Percentiles rank a stretch among this genome's conserved stretches.
Conservation (phyloP, 2,888 invertebrate genomes). For the Crocallis elinguaria region DNA sequence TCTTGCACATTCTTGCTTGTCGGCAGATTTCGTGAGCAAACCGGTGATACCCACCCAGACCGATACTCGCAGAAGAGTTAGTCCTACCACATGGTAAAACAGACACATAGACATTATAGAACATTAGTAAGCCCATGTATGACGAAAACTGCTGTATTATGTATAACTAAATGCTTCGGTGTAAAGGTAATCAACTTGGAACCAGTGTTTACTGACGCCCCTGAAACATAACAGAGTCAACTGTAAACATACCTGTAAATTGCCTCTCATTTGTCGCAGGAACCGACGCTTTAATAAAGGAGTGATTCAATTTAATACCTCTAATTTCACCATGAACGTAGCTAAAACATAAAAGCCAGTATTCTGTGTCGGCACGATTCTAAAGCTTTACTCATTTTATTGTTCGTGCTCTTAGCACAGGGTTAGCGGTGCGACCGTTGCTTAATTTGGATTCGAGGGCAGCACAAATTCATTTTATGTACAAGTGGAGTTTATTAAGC, state of each 20-base stretch:
- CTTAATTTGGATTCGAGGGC: slow-evolving; percentile 53
- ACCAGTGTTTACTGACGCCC: slow-evolving; percentile 11
- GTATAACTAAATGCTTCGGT: neutral
- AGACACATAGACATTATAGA: no score
- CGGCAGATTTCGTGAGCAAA: no score
- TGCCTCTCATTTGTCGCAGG: slow-evolving; percentile 15
- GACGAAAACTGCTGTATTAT: no score
- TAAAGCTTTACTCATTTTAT: slow-evolving; percentile 54
- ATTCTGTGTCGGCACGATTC: slow-evolving; percentile 34
- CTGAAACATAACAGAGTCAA: slow-evolving; percentile 15
- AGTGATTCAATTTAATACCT: slow-evolving; percentile 27
- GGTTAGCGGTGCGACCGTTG: slow-evolving; percentile 43
- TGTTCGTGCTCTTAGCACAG: slow-evolving; percentile 54
- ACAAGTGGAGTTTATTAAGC: slow-evolving; percentile 44
- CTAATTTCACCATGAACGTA: slow-evolving; percentile 31
- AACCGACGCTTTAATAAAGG: slow-evolving; percentile 16
- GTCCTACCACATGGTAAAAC: no score
- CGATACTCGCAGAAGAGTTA: no score
- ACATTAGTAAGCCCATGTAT: no score
- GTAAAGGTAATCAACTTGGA: slow-evolving; percentile 13
- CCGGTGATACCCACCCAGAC: no score
- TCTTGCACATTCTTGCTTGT: no score
- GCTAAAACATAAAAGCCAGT: slow-evolving; percentile 31
- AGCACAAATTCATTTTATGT: slow-evolving; percentile 48
- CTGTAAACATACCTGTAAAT: slow-evolving; percentile 22